These are phyloP conservation scores for Idaea biselata DNA, from an alignment of 2,888 invertebrate species.

Conservation along the genomic window DNA sequence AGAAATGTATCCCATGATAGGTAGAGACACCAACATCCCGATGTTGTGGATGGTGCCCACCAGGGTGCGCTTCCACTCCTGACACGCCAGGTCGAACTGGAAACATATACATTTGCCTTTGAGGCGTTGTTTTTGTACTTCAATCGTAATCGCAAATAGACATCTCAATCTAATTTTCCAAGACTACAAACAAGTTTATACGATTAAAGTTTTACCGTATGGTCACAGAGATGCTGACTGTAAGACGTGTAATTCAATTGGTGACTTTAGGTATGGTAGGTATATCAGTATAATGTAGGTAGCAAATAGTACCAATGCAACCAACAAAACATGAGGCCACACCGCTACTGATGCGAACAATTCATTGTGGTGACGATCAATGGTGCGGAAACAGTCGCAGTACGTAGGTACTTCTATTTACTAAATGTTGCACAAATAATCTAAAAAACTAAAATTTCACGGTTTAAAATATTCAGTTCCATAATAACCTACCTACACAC, in stretches of 20 bases:
- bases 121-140: no score
- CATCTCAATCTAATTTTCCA: no score
- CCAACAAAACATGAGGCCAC: background rate
- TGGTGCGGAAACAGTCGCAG: background rate
- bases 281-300: background rate
- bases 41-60: conserved; percentile 88
- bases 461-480: background rate
- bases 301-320: background rate
- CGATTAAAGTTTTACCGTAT: no score
- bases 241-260: no score
- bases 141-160: background rate
- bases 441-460: background rate
- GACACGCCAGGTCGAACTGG: conserved; percentile 73
- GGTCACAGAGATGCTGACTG: no score
- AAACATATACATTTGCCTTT: conserved; percentile 20
- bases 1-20: conserved; percentile 85
- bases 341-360: background rate
- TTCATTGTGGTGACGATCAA: background rate
- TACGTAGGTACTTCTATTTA: background rate
- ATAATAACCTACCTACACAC: background rate
- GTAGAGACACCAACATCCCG: conserved; percentile 86
- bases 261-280: background rate
- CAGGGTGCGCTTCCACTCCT: conserved; percentile 87
- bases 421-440: background rate
- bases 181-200: no score